Base-by-base conservation (phyloP, 2,888 invertebrate genomes). In the Agonopterix subpropinquella region DNA sequence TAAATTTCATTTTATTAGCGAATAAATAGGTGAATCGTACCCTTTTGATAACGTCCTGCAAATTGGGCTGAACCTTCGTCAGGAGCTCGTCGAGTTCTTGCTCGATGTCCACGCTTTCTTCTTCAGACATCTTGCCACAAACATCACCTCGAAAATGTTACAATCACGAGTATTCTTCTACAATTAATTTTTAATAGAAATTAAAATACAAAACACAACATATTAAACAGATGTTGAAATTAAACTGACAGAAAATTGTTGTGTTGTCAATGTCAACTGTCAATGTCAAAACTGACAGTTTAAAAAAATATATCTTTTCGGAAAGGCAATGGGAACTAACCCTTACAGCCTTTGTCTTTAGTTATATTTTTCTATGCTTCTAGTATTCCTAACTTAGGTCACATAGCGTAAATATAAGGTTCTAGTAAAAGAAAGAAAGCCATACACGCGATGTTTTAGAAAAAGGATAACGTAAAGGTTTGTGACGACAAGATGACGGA, bases 31-130 rank as follows among this genome's bases (percentile, higher is more conserved):
- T 28, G 7, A 28, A 5, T 2, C 79, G 86, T 80, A 91, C 91
- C 77, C 91, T 79, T 75, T 89, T 90, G 64, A 91, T 84, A 79
- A 90, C 89, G 66, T 90, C 90, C 73, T 90, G 90, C 52, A 91
- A 79, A 63, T 89, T 83, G 2, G 90, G 90, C 56, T 89, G 89
- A 28, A 90, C 84, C 64, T 81, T 80, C 11, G 83, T 78, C 53
- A 91, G 62, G 49, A 89, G 77, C 49, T 88, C 73, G 53, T 81
- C 80, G 55, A 91, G 77, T 61, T 90, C 87, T 56, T 84, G 77
- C 52, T 88, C 82, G 56, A 90, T 77, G 61, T 89, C 89, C 60
- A 80, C 59, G 53, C 55, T 64, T 61, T 78, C 80, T 60, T 80
- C 79, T 54, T 79, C 78, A 46, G 81, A 69, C 85, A 85, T 85